These are phyloP conservation scores for Aleiodes testaceus DNA, from an alignment of 2,888 invertebrate species.

Conservation along the genomic window DNA sequence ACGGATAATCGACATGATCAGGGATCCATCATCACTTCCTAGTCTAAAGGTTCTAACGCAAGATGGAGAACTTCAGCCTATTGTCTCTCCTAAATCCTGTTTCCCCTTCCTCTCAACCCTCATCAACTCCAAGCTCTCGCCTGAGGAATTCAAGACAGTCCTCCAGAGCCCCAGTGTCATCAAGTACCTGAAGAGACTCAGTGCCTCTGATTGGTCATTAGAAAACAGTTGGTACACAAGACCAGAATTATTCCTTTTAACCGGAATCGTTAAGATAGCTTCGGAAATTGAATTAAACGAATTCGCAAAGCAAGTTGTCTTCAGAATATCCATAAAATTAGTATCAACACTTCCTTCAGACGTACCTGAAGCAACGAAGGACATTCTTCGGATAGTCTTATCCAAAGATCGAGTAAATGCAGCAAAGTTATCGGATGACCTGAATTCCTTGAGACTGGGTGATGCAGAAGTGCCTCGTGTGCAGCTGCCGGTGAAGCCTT, in stretches of 20 bases:
- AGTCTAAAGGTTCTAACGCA: slow-evolving; percentile 73
- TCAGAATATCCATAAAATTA: slow-evolving; percentile 66
- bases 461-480: slow-evolving; percentile 37
- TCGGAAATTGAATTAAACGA: slow-evolving; percentile 50
- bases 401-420: slow-evolving; percentile 59
- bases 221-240: slow-evolving; percentile 68
- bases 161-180: slow-evolving; percentile 55
- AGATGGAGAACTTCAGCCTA: slow-evolving; percentile 73
- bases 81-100: slow-evolving; percentile 72
- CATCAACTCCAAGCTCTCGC: slow-evolving; percentile 51
- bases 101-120: slow-evolving; percentile 72
- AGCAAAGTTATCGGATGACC: slow-evolving; percentile 54
- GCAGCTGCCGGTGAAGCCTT: slow-evolving; percentile 54
- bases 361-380: slow-evolving; percentile 54
- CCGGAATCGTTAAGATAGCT: slow-evolving; percentile 58
- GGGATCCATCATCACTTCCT: slow-evolving; percentile 73
- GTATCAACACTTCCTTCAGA: slow-evolving; percentile 67
- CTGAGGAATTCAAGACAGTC: slow-evolving; percentile 54
- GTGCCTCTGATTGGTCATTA: slow-evolving; percentile 61
- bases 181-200: slow-evolving; percentile 61
- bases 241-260: slow-evolving; percentile 61
- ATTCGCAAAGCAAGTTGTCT: slow-evolving; percentile 52
- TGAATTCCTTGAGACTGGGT: slow-evolving; percentile 55
- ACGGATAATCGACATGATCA: slow-evolving; percentile 66
- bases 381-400: slow-evolving; percentile 60